A percentile compares a stretch with the other conserved stretches of the same genome.
phyloP scores from a whole-genome alignment of 2,888 invertebrate species.

The Noctuana brunneofusca region DNA sequence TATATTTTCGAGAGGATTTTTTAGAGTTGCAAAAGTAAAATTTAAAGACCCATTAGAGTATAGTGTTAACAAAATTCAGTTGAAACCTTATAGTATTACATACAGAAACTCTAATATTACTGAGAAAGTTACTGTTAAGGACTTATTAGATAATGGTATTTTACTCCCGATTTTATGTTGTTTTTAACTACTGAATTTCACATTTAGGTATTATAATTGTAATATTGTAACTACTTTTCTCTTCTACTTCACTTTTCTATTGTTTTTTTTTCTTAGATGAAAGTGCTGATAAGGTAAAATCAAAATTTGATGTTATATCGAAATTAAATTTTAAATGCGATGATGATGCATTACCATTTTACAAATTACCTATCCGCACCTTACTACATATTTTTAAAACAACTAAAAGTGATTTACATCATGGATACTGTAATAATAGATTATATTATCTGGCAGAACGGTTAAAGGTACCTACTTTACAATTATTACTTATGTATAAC shows the following conservation, averaged over 20 bases:
- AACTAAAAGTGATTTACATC: slow-evolving; percentile 64
- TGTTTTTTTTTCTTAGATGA: slow-evolving; percentile 5
- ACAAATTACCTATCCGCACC: slow-evolving; percentile 65
- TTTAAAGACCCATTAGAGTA: neutral
- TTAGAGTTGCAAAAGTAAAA: neutral
- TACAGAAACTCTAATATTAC: neutral
- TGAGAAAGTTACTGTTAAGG: neutral
- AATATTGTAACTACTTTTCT: no score
- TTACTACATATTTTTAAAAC: slow-evolving; percentile 59
- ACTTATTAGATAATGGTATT: neutral
- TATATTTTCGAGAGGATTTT: neutral
- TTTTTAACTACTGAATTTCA: no score
- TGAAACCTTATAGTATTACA: slow-evolving; percentile 1
- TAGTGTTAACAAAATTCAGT: neutral
- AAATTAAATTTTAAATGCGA: slow-evolving; percentile 67
- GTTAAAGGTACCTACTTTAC: slow-evolving; percentile 58
- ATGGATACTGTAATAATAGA: slow-evolving; percentile 74
- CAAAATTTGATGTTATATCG: slow-evolving; percentile 65
- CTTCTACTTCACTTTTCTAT: no score
- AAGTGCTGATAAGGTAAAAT: slow-evolving; percentile 36
- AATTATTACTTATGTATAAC: neutral
- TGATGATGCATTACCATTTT: slow-evolving; percentile 80
- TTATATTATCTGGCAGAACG: slow-evolving; percentile 81
- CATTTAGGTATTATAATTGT: no score
- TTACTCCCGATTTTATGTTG: no score